These are phyloP conservation scores for Drosophila nannoptera DNA, from an alignment of 1,140 invertebrate genomes.

Conservation along the genomic window DNA sequence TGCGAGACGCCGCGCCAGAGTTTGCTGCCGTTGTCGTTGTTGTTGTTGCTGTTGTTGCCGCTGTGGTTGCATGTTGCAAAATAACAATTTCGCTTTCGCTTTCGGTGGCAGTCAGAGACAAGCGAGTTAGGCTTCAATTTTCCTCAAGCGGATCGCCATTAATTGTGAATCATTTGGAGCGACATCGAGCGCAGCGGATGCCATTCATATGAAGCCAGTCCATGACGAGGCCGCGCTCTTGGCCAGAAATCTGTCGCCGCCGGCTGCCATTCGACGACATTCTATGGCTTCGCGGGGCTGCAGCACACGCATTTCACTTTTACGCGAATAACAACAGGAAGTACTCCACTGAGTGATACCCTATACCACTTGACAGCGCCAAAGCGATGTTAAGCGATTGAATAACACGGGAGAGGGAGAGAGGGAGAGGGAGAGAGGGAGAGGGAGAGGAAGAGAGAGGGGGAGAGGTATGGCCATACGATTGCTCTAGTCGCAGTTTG, in stretches of 20 bases:
- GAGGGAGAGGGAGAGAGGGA: too few relatives aligned
- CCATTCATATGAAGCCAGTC: slow-evolving; percentile 16
- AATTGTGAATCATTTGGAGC: slow-evolving; percentile 67
- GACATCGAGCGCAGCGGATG: slow-evolving; percentile 52
- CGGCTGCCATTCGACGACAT: slow-evolving; percentile 14
- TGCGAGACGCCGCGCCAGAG: slow-evolving; percentile 55
- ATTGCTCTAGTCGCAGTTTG: too few relatives aligned
- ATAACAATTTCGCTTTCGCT: slow-evolving; percentile 70
- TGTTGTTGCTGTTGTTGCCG: slow-evolving; percentile 44
- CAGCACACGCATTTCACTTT: not conserved
- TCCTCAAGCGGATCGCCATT: slow-evolving; percentile 46
- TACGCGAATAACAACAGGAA: not conserved
- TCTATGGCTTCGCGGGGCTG: slow-evolving; percentile 62
- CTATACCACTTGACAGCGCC: not conserved
- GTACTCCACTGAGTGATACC: not conserved
- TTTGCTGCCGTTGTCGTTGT: slow-evolving; percentile 38
- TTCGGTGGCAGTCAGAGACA: slow-evolving; percentile 44
- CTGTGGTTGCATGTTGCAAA: slow-evolving; percentile 66
- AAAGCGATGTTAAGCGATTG: too few relatives aligned
- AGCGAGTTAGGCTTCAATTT: slow-evolving; percentile 35
- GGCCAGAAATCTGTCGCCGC: too few relatives aligned
- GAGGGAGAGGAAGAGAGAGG: too few relatives aligned
- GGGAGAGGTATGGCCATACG: too few relatives aligned
- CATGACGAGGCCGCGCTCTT: too few relatives aligned
- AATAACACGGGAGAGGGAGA: too few relatives aligned